Evolutionary conservation across 2,113 vertebrate genomes (phyloP).

Genomic region (Nothocercus julius): DNA sequence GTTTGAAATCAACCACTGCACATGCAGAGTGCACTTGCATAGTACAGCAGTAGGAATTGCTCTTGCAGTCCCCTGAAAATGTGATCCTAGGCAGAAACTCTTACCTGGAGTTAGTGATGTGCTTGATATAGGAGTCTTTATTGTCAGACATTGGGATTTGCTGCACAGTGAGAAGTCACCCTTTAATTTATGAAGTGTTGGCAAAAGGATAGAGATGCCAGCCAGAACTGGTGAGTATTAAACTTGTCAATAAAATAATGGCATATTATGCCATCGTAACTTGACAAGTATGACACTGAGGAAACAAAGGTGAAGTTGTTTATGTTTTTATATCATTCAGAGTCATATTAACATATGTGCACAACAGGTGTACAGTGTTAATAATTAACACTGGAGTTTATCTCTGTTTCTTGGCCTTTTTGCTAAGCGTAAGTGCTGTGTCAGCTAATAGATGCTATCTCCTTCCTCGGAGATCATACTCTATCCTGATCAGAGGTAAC

Average conservation of each 20-base stretch:
- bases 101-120: not conserved
- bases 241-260: not conserved
- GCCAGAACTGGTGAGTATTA: not conserved
- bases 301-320: not conserved
- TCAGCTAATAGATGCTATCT: not conserved
- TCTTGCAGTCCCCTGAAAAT: not conserved
- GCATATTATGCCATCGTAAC: too few relatives aligned
- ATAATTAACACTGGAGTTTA: conserved; percentile 10
- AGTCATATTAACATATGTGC: not conserved
- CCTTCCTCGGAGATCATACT: not conserved
- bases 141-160: not conserved
- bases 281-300: not conserved
- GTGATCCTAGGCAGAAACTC: not conserved
- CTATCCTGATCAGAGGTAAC: not conserved
- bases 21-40: not conserved
- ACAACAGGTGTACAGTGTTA: not conserved
- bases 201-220: not conserved
- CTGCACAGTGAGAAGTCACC: not conserved
- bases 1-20: not conserved
- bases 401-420: conserved; percentile 35
- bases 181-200: not conserved
- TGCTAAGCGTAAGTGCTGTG: not conserved
- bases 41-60: not conserved
- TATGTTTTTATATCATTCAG: not conserved
- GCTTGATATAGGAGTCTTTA: not conserved